phyloP scores from a whole-genome alignment of 1,140 invertebrate genomes.

The Gonatopus flavifemur region DNA sequence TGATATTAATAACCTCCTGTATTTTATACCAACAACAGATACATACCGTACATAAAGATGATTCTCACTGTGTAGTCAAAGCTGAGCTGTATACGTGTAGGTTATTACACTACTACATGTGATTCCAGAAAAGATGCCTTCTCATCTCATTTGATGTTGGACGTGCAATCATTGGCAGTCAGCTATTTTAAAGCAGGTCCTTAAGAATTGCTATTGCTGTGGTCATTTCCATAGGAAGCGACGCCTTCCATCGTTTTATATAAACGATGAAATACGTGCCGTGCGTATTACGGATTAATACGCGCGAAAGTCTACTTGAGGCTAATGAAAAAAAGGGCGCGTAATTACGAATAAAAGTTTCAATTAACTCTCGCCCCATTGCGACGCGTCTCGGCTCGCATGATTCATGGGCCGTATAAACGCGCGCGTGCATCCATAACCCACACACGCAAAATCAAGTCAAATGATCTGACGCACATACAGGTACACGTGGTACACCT shows the following conservation, averaged over 20 bases:
- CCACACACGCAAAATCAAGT: too few species aligned
- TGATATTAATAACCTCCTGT: too few species aligned
- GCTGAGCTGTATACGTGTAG: too few species aligned
- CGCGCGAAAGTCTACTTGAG: not conserved
- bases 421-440: conserved; percentile 17
- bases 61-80: too few species aligned
- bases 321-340: conserved; percentile 8
- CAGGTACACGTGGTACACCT: conserved; percentile 12
- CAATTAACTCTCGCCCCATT: conserved; percentile 29
- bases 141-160: too few species aligned
- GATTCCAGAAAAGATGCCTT: too few species aligned
- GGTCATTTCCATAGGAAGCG: too few species aligned
- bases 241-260: too few species aligned
- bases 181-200: not conserved
- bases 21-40: too few species aligned
- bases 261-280: conserved; percentile 7
- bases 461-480: conserved; percentile 22
- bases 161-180: not conserved
- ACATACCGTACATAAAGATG: too few species aligned
- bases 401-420: not conserved
- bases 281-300: conserved; percentile 20
- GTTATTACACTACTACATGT: too few species aligned
- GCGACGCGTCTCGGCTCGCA: conserved; percentile 3
- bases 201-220: conserved; percentile 3
- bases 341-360: conserved; percentile 39